phyloP scores from a whole-genome alignment of 2,888 invertebrate species.

The Pristionchus mayeri region DNA sequence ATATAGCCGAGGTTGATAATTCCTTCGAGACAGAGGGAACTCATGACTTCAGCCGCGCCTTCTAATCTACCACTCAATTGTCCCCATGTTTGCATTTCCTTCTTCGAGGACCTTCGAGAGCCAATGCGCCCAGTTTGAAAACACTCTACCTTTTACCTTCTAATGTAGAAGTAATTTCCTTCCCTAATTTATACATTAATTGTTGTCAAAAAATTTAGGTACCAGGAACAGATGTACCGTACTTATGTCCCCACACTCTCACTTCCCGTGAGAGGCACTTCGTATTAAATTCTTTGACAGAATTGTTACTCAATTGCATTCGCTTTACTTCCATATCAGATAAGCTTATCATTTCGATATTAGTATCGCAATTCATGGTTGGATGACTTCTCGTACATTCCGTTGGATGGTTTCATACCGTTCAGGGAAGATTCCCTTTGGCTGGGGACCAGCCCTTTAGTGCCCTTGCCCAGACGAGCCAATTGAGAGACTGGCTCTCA shows the following conservation, averaged over 20 bases:
- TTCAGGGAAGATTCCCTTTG: conserved; percentile 8
- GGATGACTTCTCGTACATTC: background rate
- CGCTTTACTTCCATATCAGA: background rate
- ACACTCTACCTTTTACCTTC: background rate
- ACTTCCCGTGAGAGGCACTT: background rate
- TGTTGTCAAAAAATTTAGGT: background rate
- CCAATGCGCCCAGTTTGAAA: too few relatives aligned
- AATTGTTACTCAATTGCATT: background rate
- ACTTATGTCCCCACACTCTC: background rate
- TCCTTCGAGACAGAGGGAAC: background rate
- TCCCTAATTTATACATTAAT: background rate
- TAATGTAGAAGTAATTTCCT: background rate
- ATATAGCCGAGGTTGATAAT: background rate
- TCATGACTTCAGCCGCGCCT: background rate
- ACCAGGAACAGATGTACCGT: conserved; percentile 33
- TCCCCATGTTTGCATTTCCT: background rate
- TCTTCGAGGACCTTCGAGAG: background rate
- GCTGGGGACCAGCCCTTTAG: background rate
- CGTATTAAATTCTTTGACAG: too few relatives aligned
- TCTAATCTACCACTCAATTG: background rate
- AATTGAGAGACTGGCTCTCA: conserved; percentile 4
- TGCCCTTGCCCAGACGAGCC: background rate
- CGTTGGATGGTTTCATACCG: too few relatives aligned
- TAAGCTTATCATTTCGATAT: background rate
- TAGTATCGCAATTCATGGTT: background rate